Percentiles rank a stretch among this genome's conserved stretches.
These are phyloP conservation scores for Echiichthys vipera DNA, from an alignment of 2,797 vertebrate species.

Conservation along the genomic window DNA sequence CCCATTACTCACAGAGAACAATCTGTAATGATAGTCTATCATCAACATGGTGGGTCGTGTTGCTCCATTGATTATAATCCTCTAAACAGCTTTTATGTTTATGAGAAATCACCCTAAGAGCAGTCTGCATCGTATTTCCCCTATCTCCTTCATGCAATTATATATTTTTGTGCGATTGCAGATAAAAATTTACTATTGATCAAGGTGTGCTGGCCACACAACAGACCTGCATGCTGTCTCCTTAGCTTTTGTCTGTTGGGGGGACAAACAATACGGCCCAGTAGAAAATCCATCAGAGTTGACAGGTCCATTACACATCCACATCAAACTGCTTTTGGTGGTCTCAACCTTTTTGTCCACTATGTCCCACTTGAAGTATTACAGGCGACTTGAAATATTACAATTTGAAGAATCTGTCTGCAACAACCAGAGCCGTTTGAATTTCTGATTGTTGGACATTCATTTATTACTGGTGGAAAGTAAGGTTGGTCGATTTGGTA, in stretches of 20 bases:
- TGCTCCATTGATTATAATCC: slow-evolving; percentile 84
- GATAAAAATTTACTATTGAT: slow-evolving; percentile 79
- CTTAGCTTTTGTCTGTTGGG: slow-evolving; percentile 73
- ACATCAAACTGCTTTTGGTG: slow-evolving; percentile 76
- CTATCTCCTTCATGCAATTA: slow-evolving; percentile 73
- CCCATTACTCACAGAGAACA: slow-evolving; percentile 84
- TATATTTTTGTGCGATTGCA: slow-evolving; percentile 69
- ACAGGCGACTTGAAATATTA: slow-evolving; percentile 68
- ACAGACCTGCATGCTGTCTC: slow-evolving; percentile 51
- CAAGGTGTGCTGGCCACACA: slow-evolving; percentile 57
- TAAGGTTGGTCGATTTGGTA: too few relatives aligned
- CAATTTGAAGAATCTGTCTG: slow-evolving; percentile 21
- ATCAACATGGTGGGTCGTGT: slow-evolving; percentile 81
- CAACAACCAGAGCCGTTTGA: slow-evolving; percentile 25
- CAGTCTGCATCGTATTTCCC: slow-evolving; percentile 69
- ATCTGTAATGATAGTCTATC: slow-evolving; percentile 85
- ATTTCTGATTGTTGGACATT: slow-evolving; percentile 23
- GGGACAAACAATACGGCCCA: slow-evolving; percentile 72
- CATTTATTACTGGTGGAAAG: not conserved
- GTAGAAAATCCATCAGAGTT: slow-evolving; percentile 79
- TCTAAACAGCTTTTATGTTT: slow-evolving; percentile 84
- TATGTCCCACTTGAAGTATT: slow-evolving; percentile 69
- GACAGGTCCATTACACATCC: slow-evolving; percentile 79
- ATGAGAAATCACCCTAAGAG: slow-evolving; percentile 84
- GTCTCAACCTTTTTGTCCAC: slow-evolving; percentile 68